Evolutionary conservation across 1,140 invertebrate species (phyloP).

Genomic region (Araneus ventricosus): DNA sequence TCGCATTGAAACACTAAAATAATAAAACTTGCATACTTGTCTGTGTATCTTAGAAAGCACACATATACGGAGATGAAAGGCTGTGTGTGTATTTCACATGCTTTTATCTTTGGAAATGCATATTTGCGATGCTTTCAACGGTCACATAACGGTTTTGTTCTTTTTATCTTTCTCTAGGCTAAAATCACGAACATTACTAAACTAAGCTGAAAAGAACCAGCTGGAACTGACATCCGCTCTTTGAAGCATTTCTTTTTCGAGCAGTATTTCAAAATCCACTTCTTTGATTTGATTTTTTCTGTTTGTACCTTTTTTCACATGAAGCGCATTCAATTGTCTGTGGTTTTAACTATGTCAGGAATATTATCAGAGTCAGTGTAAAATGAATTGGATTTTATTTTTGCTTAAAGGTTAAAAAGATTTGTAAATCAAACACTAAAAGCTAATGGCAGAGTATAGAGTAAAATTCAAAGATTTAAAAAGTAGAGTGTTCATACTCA

Average conservation of each 20-base stretch:
- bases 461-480: too few relatives aligned
- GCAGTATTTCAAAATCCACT: background rate
- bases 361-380: background rate
- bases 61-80: background rate
- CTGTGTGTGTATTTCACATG: constrained; percentile 21
- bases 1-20: background rate
- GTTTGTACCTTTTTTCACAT: background rate
- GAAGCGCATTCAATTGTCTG: background rate
- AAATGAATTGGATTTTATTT: background rate
- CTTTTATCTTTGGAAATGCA: constrained; percentile 19
- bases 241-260: background rate
- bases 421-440: too few relatives aligned
- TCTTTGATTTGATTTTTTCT: background rate
- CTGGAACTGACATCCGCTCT: background rate
- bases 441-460: too few relatives aligned
- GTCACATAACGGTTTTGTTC: constrained; percentile 5
- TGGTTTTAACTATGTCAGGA: background rate
- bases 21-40: constrained; percentile 14
- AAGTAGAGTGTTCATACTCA: too few relatives aligned
- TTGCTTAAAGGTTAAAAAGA: too few relatives aligned
- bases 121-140: constrained; percentile 22
- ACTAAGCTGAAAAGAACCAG: background rate
- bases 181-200: background rate
- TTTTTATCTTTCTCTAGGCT: constrained; percentile 7
- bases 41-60: background rate